Conservation (phyloP, 35 echinoderm and acorn worm species). For the Nesometra sesokonis region DNA sequence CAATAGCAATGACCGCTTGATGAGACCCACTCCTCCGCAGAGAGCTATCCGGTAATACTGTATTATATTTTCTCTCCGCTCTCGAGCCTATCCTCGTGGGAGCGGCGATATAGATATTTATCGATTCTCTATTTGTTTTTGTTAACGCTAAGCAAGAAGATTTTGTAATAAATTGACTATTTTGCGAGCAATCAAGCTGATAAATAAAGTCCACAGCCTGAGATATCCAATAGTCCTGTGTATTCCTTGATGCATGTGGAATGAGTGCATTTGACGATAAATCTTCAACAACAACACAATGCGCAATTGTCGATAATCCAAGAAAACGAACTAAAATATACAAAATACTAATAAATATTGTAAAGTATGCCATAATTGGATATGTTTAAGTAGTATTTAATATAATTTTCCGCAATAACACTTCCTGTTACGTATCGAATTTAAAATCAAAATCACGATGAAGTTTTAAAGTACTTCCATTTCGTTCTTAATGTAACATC, state of each 20-base stretch:
- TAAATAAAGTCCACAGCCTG: neutral
- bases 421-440: neutral
- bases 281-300: neutral
- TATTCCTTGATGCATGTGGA: neutral
- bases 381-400: neutral
- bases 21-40: conserved; percentile 59
- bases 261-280: neutral
- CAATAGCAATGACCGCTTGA: conserved; percentile 67
- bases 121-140: neutral
- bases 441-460: neutral
- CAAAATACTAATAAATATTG: neutral
- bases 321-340: neutral
- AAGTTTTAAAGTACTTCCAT: neutral
- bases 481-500: neutral
- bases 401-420: neutral
- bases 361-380: neutral
- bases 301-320: neutral
- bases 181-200: neutral
- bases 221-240: neutral
- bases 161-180: neutral
- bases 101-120: neutral
- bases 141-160: neutral
- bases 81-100: conserved; percentile 20
- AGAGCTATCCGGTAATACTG: conserved; percentile 70
- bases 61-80: conserved; percentile 13